These are phyloP conservation scores for Drosophila rufa DNA, from an alignment of 1,140 invertebrate genomes.

Conservation along the genomic window DNA sequence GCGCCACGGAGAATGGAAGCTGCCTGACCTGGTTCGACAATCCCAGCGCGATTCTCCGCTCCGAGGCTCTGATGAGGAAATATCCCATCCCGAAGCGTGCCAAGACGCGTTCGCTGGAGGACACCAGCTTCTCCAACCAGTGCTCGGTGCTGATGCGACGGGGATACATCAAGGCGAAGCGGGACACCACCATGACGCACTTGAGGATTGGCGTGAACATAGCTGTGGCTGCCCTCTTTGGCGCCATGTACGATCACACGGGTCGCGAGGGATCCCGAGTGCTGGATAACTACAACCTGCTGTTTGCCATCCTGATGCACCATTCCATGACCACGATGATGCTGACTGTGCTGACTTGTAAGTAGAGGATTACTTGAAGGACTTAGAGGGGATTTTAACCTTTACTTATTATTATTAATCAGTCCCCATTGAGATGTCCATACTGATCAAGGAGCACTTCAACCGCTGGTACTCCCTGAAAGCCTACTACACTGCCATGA, in stretches of 20 bases:
- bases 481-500: conserved; percentile 95
- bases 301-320: conserved; percentile 93
- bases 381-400: background rate
- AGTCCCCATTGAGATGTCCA: conserved; percentile 95
- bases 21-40: conserved; percentile 89
- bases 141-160: conserved; percentile 89
- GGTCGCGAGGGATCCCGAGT: conserved; percentile 91
- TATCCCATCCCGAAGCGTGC: conserved; percentile 86
- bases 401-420: conserved; percentile 64
- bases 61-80: conserved; percentile 87
- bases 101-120: conserved; percentile 86
- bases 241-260: conserved; percentile 89
- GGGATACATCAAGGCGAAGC: conserved; percentile 90
- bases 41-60: conserved; percentile 85
- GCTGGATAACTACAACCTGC: conserved; percentile 92
- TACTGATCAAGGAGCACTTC: conserved; percentile 96
- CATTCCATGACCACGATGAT: conserved; percentile 95
- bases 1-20: conserved; percentile 90
- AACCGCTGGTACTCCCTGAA: conserved; percentile 98
- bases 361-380: conserved; percentile 3
- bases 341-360: conserved; percentile 91
- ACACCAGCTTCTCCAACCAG: conserved; percentile 90
- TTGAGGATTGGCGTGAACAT: conserved; percentile 91
- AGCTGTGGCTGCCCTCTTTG: conserved; percentile 90
- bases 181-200: conserved; percentile 95